phyloP scores from a whole-genome alignment of 2,113 vertebrate genomes.

The Anolis carolinensis region DNA sequence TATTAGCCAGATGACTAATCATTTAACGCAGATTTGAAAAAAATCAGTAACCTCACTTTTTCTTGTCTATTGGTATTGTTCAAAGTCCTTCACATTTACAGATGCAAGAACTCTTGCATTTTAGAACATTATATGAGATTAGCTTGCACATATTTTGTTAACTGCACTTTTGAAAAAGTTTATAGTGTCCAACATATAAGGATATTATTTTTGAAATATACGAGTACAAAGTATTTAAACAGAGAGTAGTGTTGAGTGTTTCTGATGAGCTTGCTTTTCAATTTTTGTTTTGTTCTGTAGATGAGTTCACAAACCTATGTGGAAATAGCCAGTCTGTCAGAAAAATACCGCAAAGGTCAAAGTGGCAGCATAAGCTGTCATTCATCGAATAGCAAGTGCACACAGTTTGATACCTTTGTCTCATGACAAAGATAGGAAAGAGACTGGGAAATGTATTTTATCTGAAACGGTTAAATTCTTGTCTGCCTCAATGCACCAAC shows the following conservation, averaged over 20 bases:
- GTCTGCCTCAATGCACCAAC: constrained; percentile 4
- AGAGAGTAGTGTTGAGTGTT: not conserved
- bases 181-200: not conserved
- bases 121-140: constrained; percentile 3
- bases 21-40: not conserved
- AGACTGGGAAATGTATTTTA: constrained; percentile 33
- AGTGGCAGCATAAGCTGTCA: not conserved
- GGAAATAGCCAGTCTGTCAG: constrained; percentile 35
- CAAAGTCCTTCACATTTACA: not conserved
- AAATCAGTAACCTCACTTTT: not conserved
- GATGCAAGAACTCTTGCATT: not conserved
- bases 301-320: constrained; percentile 12
- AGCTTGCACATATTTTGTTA: not conserved
- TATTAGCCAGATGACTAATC: not conserved
- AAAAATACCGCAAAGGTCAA: constrained; percentile 19
- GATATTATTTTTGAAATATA: not conserved
- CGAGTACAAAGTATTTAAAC: not conserved
- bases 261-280: constrained; percentile 27
- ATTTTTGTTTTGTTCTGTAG: constrained; percentile 13
- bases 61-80: not conserved
- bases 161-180: not conserved
- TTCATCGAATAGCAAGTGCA: constrained; percentile 8
- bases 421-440: constrained; percentile 20
- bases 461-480: constrained; percentile 16
- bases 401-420: not conserved